Evolutionary conservation across 2,113 vertebrate species (phyloP).

Genomic region (Strix uralensis): DNA sequence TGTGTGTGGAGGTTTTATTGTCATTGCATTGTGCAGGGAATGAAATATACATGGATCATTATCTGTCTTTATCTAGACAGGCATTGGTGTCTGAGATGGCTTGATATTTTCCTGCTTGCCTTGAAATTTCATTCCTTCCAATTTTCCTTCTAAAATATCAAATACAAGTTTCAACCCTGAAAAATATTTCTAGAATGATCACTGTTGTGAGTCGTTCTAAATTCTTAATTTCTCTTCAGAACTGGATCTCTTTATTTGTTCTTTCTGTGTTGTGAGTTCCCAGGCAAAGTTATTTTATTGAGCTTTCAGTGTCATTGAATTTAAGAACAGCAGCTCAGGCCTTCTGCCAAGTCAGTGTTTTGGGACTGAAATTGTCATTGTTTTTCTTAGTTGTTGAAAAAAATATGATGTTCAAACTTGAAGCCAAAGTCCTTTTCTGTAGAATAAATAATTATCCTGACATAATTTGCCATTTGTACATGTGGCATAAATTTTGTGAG

Average conservation of each 20-base stretch:
- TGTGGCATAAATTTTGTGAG: background rate
- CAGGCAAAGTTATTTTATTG: background rate
- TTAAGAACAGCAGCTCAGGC: background rate
- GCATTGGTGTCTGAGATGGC: background rate
- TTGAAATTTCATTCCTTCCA: background rate
- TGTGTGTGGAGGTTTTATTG: background rate
- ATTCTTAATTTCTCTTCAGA: background rate
- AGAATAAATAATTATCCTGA: background rate
- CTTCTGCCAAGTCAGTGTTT: constrained; percentile 28
- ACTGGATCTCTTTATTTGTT: background rate
- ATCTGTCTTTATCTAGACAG: background rate
- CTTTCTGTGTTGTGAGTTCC: background rate
- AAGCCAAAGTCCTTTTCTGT: background rate
- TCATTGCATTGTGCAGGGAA: background rate
- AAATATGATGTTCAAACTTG: background rate
- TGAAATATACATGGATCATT: background rate
- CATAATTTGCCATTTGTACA: background rate
- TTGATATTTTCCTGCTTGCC: background rate
- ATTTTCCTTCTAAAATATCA: background rate
- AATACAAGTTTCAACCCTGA: background rate
- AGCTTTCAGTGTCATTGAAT: constrained; percentile 10
- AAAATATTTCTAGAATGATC: background rate
- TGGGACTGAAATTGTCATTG: background rate
- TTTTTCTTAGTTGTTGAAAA: background rate
- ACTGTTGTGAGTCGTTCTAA: background rate